A percentile compares a stretch with the other conserved stretches of the same genome.
These are phyloP conservation scores for Artemisiospiza belli DNA, from an alignment of 2,113 vertebrate genomes.

Conservation along the genomic window DNA sequence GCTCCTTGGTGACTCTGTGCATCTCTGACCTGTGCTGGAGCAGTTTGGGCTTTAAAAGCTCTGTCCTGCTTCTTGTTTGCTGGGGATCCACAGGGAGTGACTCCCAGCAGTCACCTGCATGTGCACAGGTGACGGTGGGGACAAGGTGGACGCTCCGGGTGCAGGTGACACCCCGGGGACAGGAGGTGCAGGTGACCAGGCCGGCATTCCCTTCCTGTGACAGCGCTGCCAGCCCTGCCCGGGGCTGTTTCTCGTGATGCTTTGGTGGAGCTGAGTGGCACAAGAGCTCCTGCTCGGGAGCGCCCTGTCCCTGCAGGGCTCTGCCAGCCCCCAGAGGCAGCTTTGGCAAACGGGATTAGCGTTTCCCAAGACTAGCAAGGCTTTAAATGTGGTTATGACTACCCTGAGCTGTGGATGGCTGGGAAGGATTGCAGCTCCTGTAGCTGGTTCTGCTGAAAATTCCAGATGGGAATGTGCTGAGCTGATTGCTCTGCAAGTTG, in stretches of 20 bases:
- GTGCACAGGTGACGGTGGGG: not conserved
- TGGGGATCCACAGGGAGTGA: not conserved
- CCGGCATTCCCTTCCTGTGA: conserved; percentile 3
- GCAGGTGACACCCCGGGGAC: not conserved
- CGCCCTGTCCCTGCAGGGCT: not conserved
- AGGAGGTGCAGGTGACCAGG: not conserved
- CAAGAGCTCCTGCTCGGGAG: not conserved
- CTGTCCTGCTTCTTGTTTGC: not conserved
- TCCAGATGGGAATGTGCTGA: not conserved
- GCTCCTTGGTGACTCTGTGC: accelerated
- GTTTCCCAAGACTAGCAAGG: not conserved
- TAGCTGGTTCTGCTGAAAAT: not conserved
- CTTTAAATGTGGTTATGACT: not conserved
- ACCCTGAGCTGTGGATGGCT: not conserved
- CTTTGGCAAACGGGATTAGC: not conserved
- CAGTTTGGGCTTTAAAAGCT: not conserved
- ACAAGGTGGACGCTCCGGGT: not conserved
- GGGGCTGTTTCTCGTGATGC: not conserved
- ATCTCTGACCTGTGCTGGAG: accelerated
- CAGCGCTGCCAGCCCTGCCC: not conserved
- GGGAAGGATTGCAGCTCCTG: not conserved
- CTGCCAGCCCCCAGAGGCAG: not conserved
- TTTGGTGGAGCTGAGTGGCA: not conserved
- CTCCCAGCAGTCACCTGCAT: accelerated
- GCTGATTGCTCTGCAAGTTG: not conserved